Conservation (phyloP, 37 sponge, comb jelly and placozoan genomes). For the Aphrocallistes beatrix region DNA sequence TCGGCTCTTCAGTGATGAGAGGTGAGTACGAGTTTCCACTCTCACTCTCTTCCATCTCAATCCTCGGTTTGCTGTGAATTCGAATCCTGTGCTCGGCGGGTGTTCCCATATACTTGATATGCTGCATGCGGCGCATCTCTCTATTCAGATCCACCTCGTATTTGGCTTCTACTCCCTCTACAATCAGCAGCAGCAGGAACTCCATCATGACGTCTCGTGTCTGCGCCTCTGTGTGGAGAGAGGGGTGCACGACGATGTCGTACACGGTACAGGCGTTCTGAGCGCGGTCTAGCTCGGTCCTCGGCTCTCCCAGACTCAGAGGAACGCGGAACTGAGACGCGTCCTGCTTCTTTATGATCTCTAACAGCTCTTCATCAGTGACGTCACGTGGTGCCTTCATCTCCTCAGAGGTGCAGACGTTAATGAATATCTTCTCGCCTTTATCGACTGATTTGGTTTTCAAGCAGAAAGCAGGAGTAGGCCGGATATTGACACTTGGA, state of each 20-base stretch:
- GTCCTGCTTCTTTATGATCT: constrained; percentile 54
- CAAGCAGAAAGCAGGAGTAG: constrained; percentile 55
- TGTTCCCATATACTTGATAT: constrained; percentile 52
- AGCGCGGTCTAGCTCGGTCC: constrained; percentile 66
- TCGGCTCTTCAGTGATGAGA: background rate
- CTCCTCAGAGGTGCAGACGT: constrained; percentile 69
- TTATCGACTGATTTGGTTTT: constrained; percentile 51
- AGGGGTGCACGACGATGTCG: constrained; percentile 60
- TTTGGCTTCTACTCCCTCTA: constrained; percentile 88
- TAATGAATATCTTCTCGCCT: constrained; percentile 77
- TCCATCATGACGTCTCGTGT: constrained; percentile 44
- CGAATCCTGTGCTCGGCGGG: constrained; percentile 65
- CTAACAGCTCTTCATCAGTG: constrained; percentile 64
- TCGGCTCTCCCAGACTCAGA: constrained; percentile 83
- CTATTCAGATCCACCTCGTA: constrained; percentile 23
- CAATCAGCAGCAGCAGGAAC: constrained; percentile 60
- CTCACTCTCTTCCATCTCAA: constrained; percentile 15
- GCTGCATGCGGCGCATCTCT: constrained; percentile 38
- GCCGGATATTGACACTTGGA: background rate
- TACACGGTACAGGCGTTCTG: constrained; percentile 69
- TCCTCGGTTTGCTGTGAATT: background rate
- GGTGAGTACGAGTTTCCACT: background rate
- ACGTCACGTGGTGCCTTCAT: constrained; percentile 61
- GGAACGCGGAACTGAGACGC: constrained; percentile 64
- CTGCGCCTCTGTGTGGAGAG: constrained; percentile 57